Evolutionary conservation across 2,888 invertebrate species (phyloP).

Genomic region (Ochropacha duplaris): DNA sequence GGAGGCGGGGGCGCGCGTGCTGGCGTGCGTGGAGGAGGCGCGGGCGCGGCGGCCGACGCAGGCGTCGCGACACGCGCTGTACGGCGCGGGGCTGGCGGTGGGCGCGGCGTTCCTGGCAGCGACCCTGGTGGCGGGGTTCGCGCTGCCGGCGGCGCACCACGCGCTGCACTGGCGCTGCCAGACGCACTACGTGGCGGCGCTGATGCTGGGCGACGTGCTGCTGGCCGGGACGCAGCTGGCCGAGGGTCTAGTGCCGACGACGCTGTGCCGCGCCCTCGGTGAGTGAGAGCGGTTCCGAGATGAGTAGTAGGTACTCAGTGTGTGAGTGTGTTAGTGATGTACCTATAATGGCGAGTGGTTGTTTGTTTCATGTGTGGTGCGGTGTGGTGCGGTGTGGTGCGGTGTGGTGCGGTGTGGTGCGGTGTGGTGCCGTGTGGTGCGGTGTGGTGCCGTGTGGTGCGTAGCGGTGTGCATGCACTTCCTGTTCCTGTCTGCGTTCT

Average conservation of each 20-base stretch:
- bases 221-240: slow-evolving; percentile 90
- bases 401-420: slow-evolving; percentile 58
- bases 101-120: slow-evolving; percentile 92
- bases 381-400: slow-evolving; percentile 69
- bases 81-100: slow-evolving; percentile 90
- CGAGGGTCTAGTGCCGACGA: slow-evolving; percentile 82
- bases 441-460: slow-evolving; percentile 58
- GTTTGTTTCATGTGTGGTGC: slow-evolving; percentile 48
- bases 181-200: slow-evolving; percentile 92
- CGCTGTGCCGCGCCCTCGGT: slow-evolving; percentile 87
- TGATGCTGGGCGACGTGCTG: slow-evolving; percentile 90
- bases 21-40: slow-evolving; percentile 81
- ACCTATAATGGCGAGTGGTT: slow-evolving; percentile 11
- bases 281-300: slow-evolving; percentile 82
- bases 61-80: slow-evolving; percentile 86
- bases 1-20: slow-evolving; percentile 47
- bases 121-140: slow-evolving; percentile 90
- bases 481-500: slow-evolving; percentile 94
- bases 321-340: too few species aligned
- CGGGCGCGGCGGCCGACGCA: slow-evolving; percentile 70
- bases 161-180: slow-evolving; percentile 95
- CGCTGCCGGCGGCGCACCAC: slow-evolving; percentile 92
- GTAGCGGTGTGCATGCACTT: slow-evolving; percentile 94
- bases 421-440: slow-evolving; percentile 58
- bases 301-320: slow-evolving; percentile 9